Percentiles rank a stretch among this genome's conserved stretches.
These are phyloP conservation scores for Charina bottae DNA, from an alignment of 2,113 vertebrate genomes.

Conservation along the genomic window DNA sequence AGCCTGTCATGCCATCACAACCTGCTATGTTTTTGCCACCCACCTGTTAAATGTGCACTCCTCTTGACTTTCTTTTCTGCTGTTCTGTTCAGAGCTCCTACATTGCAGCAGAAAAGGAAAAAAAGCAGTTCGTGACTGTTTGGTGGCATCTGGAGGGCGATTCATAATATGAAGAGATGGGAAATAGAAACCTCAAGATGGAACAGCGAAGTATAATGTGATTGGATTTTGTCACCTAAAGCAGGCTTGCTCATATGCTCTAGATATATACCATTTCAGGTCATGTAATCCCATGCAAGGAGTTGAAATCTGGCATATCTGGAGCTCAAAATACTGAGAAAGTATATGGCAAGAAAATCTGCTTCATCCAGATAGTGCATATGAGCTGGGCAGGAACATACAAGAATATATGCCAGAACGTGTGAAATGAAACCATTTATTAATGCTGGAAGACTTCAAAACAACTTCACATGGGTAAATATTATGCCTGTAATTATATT, in stretches of 20 bases:
- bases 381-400: not conserved
- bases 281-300: too few relatives aligned
- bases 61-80: constrained; percentile 46
- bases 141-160: not conserved
- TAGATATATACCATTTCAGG: too few relatives aligned
- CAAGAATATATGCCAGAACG: not conserved
- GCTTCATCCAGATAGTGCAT: not conserved
- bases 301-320: too few relatives aligned
- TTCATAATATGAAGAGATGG: not conserved
- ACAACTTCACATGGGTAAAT: not conserved
- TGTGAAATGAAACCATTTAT: not conserved
- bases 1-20: not conserved
- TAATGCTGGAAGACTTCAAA: too few relatives aligned
- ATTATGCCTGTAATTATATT: not conserved
- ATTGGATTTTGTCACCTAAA: not conserved
- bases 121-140: not conserved
- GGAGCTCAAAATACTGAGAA: too few relatives aligned
- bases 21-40: constrained; percentile 12
- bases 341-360: too few relatives aligned
- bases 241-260: not conserved
- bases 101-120: not conserved
- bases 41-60: constrained; percentile 73
- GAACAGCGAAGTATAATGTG: not conserved
- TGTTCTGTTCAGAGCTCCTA: constrained; percentile 37
- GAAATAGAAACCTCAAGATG: not conserved